Percentiles rank a stretch among this genome's conserved stretches.
Conservation (phyloP, 2,888 invertebrate species). For the Rhodophaea formosa region DNA sequence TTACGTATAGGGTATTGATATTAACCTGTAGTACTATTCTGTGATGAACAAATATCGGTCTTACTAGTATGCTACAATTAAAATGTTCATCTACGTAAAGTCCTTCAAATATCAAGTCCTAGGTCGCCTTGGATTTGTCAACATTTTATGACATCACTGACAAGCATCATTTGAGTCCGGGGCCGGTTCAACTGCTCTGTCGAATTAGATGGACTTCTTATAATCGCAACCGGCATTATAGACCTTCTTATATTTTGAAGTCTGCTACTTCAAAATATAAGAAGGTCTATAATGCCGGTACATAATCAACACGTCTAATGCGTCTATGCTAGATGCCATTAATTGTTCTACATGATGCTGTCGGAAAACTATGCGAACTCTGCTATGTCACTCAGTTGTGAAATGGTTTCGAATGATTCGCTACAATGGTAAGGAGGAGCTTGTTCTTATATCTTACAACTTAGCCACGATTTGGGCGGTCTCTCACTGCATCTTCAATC, state of each 20-base stretch:
- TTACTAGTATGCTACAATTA: too few relatives aligned
- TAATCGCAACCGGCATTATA: not conserved
- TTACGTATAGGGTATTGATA: too few relatives aligned
- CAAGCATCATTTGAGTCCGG: too few relatives aligned
- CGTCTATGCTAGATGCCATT: not conserved
- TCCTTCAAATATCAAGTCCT: too few relatives aligned
- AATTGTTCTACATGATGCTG: not conserved
- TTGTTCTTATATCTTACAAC: slow-evolving; percentile 16
- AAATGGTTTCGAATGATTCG: not conserved
- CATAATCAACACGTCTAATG: not conserved
- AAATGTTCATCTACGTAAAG: too few relatives aligned
- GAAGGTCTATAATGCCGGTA: not conserved
- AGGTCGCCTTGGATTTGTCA: too few relatives aligned
- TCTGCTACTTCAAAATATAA: not conserved
- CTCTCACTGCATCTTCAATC: not conserved
- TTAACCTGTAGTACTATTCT: too few relatives aligned
- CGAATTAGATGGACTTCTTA: too few relatives aligned
- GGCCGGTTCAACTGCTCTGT: too few relatives aligned
- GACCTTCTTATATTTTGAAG: not conserved
- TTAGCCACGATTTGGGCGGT: slow-evolving; percentile 4
- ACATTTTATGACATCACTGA: too few relatives aligned
- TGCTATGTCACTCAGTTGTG: not conserved
- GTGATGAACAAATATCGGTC: too few relatives aligned
- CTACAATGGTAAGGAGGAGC: slow-evolving; percentile 25
- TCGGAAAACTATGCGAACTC: not conserved